Conservation (phyloP, 2,113 vertebrate genomes). For the Setophaga kirtlandii region DNA sequence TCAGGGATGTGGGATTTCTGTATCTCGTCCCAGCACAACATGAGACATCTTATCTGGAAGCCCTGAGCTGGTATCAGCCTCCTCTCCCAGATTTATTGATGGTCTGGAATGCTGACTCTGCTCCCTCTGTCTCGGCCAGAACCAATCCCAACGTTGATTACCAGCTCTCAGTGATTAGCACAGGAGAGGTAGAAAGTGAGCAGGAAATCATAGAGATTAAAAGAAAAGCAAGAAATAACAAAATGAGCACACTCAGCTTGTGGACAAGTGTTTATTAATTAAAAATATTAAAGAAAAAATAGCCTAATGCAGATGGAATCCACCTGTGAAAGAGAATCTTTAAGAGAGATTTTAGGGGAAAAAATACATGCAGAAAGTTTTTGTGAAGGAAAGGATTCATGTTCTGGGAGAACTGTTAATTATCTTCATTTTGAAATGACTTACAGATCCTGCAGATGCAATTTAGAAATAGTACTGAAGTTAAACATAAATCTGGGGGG, state of each 20-base stretch:
- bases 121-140: background rate
- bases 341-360: background rate
- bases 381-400: background rate
- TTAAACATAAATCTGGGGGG: background rate
- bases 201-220: background rate
- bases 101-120: background rate
- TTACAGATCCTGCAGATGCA: background rate
- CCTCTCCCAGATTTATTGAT: background rate
- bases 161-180: background rate
- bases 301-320: background rate
- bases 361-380: background rate
- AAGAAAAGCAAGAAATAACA: background rate
- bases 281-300: background rate
- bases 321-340: background rate
- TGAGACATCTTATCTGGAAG: background rate
- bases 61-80: background rate
- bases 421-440: background rate
- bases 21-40: accelerated
- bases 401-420: background rate
- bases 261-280: background rate
- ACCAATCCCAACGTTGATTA: background rate
- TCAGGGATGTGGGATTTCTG: background rate
- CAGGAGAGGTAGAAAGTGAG: background rate
- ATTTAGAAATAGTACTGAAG: background rate
- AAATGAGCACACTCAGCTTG: background rate